Conservation (phyloP, 2,888 invertebrate genomes). For the Rutpela maculata region DNA sequence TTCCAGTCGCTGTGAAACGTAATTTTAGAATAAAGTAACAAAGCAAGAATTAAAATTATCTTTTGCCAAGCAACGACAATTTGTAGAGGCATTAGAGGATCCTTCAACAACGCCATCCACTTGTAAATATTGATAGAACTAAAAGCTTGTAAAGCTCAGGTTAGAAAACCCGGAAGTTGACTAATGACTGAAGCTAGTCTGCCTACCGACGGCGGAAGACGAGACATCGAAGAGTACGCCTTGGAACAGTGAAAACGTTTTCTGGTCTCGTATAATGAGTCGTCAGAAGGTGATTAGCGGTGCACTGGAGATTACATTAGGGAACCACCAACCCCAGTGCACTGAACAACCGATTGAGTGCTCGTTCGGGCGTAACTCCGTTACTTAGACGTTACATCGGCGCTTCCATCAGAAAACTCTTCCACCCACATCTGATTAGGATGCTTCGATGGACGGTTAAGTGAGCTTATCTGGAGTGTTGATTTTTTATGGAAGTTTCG, state of each 20-base stretch:
- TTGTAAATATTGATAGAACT: conserved; percentile 56
- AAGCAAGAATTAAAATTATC: conserved; percentile 9
- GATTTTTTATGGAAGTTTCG: conserved; percentile 23
- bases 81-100: conserved; percentile 26
- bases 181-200: conserved; percentile 62
- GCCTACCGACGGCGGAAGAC: conserved; percentile 54
- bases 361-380: conserved; percentile 42
- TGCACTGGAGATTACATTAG: conserved; percentile 64
- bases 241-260: conserved; percentile 69
- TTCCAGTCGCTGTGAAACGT: neutral
- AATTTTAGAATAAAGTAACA: neutral
- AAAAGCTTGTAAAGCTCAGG: conserved; percentile 53
- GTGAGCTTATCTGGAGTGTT: conserved; percentile 39
- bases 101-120: conserved; percentile 32
- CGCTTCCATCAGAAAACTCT: conserved; percentile 38
- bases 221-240: conserved; percentile 56
- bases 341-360: conserved; percentile 46
- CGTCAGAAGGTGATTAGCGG: conserved; percentile 47
- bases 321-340: conserved; percentile 56
- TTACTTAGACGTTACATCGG: conserved; percentile 42
- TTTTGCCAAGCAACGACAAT: conserved; percentile 4
- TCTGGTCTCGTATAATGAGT: conserved; percentile 69
- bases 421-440: conserved; percentile 42
- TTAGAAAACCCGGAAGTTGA: conserved; percentile 60
- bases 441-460: conserved; percentile 38